Percentiles rank a stretch among this genome's conserved stretches.
phyloP scores from a whole-genome alignment of 2,797 vertebrate species.

The Hyperoplus lanceolatus region DNA sequence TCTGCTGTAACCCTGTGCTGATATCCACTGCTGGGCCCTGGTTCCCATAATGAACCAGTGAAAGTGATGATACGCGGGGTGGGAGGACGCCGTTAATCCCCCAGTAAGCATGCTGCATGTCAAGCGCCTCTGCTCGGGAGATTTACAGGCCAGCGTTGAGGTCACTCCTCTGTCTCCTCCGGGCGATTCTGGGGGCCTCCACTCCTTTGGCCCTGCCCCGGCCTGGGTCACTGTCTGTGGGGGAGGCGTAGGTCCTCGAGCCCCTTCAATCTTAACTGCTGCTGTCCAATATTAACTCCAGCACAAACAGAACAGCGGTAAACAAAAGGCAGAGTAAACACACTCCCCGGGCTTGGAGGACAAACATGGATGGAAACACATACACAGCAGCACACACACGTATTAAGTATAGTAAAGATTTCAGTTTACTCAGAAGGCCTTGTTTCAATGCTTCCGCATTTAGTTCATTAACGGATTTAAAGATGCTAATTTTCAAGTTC shows the following conservation, averaged over 20 bases:
- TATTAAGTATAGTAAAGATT: neutral
- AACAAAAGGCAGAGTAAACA: slow-evolving; percentile 87
- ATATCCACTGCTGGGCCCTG: slow-evolving; percentile 31
- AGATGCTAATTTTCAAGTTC: too few species aligned
- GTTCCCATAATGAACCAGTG: slow-evolving; percentile 58
- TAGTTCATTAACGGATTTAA: too few species aligned
- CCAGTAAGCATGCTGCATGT: slow-evolving; percentile 71
- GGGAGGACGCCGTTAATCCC: slow-evolving; percentile 68
- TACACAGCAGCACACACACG: neutral
- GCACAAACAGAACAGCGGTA: slow-evolving; percentile 84
- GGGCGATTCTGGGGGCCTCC: slow-evolving; percentile 24
- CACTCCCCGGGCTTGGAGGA: slow-evolving; percentile 70
- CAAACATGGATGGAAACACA: slow-evolving; percentile 59
- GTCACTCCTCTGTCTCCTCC: slow-evolving; percentile 56
- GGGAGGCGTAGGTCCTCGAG: slow-evolving; percentile 60
- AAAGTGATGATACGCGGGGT: slow-evolving; percentile 51
- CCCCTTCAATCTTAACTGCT: slow-evolving; percentile 71
- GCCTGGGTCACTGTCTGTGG: slow-evolving; percentile 55
- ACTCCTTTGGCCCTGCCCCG: slow-evolving; percentile 46
- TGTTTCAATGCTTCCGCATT: neutral
- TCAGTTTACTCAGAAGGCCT: neutral
- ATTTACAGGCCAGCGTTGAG: slow-evolving; percentile 52
- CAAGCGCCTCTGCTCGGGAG: slow-evolving; percentile 46
- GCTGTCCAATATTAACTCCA: slow-evolving; percentile 88
- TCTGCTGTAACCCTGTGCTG: slow-evolving; percentile 35